These are phyloP conservation scores for Chironomus striatipennis DNA, from an alignment of 1,140 invertebrate genomes.

Conservation along the genomic window DNA sequence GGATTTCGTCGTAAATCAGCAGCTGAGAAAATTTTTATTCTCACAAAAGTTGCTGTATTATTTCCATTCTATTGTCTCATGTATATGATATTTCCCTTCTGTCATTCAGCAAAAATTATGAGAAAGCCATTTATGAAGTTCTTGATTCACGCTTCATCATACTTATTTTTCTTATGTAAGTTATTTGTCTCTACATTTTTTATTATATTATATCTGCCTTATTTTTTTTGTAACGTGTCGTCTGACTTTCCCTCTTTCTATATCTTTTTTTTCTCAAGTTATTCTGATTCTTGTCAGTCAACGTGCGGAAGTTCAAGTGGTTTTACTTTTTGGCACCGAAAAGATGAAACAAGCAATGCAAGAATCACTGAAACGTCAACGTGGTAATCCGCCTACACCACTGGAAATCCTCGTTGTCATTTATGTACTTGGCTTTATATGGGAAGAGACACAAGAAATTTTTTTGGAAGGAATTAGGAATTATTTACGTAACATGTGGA, in stretches of 20 bases:
- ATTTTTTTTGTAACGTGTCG: not conserved
- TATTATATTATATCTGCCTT: not conserved
- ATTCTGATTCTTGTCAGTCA: conserved; percentile 79
- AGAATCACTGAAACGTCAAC: conserved; percentile 54
- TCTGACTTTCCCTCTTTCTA: not conserved
- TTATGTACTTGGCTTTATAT: conserved; percentile 80
- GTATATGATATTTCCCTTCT: conserved; percentile 73
- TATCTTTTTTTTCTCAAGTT: conserved; percentile 50
- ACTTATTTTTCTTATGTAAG: conserved; percentile 83
- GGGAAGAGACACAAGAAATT: conserved; percentile 84
- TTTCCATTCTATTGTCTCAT: conserved; percentile 79
- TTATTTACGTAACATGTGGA: conserved; percentile 91
- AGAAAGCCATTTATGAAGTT: conserved; percentile 93
- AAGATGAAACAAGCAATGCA: conserved; percentile 50
- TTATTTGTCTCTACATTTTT: conserved; percentile 30
- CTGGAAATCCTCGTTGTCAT: conserved; percentile 68
- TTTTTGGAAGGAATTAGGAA: conserved; percentile 71
- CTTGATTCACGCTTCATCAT: conserved; percentile 82
- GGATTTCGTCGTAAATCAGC: conserved; percentile 73
- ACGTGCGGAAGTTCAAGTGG: conserved; percentile 65
- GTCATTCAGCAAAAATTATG: conserved; percentile 65
- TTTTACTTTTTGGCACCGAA: conserved; percentile 61
- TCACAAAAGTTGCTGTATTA: conserved; percentile 63
- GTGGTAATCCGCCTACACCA: conserved; percentile 67
- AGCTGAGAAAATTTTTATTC: conserved; percentile 58